Percentiles rank a stretch among this genome's conserved stretches.
These are phyloP conservation scores for Falco peregrinus DNA, from an alignment of 2,797 vertebrate genomes.

Conservation along the genomic window DNA sequence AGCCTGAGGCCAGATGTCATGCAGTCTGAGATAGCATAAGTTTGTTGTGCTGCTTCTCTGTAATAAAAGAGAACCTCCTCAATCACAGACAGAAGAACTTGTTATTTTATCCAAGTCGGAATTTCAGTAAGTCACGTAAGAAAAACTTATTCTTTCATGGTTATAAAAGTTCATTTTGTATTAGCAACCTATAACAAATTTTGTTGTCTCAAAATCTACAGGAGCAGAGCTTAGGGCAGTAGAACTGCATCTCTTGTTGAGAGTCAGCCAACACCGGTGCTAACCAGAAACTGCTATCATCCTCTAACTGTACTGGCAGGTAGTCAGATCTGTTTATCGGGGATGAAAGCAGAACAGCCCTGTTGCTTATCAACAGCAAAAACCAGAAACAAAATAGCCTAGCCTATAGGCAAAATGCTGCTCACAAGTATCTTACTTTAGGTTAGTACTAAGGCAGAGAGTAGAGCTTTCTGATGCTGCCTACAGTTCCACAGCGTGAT, in stretches of 20 bases:
- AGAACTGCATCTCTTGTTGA: neutral
- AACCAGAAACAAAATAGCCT: neutral
- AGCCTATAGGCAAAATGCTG: neutral
- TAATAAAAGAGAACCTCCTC: conserved; percentile 29
- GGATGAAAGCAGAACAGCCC: neutral
- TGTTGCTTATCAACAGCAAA: neutral
- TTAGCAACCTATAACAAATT: neutral
- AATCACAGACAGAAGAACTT: neutral
- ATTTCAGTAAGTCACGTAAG: neutral
- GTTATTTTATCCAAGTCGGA: neutral
- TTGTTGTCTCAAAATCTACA: neutral
- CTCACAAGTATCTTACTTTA: neutral
- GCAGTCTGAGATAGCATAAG: conserved; percentile 24
- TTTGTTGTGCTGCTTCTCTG: conserved; percentile 27
- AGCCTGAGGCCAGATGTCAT: conserved; percentile 60
- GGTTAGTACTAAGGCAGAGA: neutral
- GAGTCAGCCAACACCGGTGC: neutral
- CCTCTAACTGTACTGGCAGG: neutral
- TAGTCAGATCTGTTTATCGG: neutral
- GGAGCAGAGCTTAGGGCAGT: neutral
- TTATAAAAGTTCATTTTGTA: neutral
- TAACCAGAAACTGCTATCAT: neutral
- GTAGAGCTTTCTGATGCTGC: neutral
- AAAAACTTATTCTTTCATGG: neutral
- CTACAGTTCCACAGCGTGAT: neutral